phyloP scores from a whole-genome alignment of 2,797 vertebrate species.

The Hipposideros larvatus region DNA sequence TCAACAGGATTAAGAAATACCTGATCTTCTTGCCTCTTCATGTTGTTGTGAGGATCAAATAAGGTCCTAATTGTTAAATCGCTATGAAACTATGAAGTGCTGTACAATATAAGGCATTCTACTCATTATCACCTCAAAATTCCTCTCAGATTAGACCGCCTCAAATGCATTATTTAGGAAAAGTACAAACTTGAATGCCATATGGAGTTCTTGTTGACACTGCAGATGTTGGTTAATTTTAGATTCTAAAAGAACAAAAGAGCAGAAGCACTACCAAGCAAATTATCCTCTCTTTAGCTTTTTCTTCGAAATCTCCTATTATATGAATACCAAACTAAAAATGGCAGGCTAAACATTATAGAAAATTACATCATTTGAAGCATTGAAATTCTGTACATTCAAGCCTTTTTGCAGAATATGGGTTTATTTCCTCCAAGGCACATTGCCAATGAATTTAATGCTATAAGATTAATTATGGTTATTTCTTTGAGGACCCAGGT shows the following conservation, averaged over 20 bases:
- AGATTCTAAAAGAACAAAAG: slow-evolving; percentile 83
- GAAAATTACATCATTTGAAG: slow-evolving; percentile 82
- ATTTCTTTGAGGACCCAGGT: slow-evolving; percentile 53
- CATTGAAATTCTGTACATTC: slow-evolving; percentile 79
- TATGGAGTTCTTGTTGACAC: slow-evolving; percentile 82
- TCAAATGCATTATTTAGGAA: slow-evolving; percentile 78
- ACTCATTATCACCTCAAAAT: slow-evolving; percentile 73
- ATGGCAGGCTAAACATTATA: slow-evolving; percentile 80
- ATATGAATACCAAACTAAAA: slow-evolving; percentile 79
- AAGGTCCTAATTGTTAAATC: slow-evolving; percentile 30
- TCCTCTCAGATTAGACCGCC: slow-evolving; percentile 72
- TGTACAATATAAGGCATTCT: background rate
- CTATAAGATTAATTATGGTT: slow-evolving; percentile 65
- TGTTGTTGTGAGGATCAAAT: slow-evolving; percentile 14
- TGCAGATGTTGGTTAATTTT: slow-evolving; percentile 85
- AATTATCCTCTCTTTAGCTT: slow-evolving; percentile 79
- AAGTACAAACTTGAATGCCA: slow-evolving; percentile 79
- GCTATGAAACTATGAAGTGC: slow-evolving; percentile 53
- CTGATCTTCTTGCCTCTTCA: background rate
- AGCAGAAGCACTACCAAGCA: slow-evolving; percentile 78
- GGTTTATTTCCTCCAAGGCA: slow-evolving; percentile 64
- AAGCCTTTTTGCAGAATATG: slow-evolving; percentile 74
- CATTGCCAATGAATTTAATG: slow-evolving; percentile 62
- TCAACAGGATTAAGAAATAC: slow-evolving; percentile 28
- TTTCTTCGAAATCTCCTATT: slow-evolving; percentile 79